phyloP scores from a whole-genome alignment of 2,888 invertebrate genomes.

The Labia minor region DNA sequence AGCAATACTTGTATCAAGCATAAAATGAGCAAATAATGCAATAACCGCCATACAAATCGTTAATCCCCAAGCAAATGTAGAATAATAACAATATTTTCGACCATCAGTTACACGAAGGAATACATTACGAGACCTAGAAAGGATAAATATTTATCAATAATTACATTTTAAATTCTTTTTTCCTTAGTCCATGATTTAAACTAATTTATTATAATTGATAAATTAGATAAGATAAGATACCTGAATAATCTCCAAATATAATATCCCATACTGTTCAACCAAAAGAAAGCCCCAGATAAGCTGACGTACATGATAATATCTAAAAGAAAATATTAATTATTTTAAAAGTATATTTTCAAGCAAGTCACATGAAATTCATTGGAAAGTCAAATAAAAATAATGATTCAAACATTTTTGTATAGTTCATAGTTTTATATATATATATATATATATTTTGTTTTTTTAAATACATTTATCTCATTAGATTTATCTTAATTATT shows the following conservation, averaged over 20 bases:
- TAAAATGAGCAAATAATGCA: conserved; percentile 71
- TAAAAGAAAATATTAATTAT: conserved; percentile 37
- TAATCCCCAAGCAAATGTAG: conserved; percentile 66
- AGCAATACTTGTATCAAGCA: conserved; percentile 50
- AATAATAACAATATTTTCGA: conserved; percentile 77
- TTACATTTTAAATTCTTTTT: too few relatives aligned
- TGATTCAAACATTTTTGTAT: too few relatives aligned
- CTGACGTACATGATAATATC: conserved; percentile 68
- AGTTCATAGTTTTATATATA: too few relatives aligned
- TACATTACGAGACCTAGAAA: conserved; percentile 67
- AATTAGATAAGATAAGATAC: conserved; percentile 38
- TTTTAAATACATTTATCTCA: too few relatives aligned
- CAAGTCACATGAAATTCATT: too few relatives aligned
- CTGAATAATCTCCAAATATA: conserved; percentile 82
- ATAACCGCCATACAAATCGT: conserved; percentile 59
- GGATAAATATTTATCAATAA: conserved; percentile 27
- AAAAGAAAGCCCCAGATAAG: conserved; percentile 69
- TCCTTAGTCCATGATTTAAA: background rate
- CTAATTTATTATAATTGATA: background rate
- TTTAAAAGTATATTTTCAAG: too few relatives aligned
- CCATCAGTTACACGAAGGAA: conserved; percentile 76
- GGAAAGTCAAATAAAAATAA: too few relatives aligned
- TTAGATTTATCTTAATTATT: too few relatives aligned
- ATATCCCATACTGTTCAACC: conserved; percentile 76
- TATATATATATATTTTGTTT: too few relatives aligned